Conservation (phyloP, 2,797 vertebrate genomes). For the Pangasius krempfi region DNA sequence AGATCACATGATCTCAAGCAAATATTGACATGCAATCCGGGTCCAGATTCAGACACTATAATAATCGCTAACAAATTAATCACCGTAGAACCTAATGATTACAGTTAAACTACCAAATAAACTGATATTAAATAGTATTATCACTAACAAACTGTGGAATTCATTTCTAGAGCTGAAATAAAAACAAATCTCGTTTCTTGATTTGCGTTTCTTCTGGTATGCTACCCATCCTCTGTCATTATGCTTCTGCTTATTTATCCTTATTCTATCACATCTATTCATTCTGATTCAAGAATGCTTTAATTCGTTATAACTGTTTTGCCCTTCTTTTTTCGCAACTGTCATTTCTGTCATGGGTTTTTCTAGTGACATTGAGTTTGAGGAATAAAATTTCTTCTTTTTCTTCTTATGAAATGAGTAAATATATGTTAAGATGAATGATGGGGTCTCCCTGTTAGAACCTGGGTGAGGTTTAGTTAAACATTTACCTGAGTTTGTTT, state of each 20-base stretch:
- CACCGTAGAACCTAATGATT: not conserved
- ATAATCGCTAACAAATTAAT: not conserved
- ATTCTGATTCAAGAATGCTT: not conserved
- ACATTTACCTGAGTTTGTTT: constrained; percentile 86
- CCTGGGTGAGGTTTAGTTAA: not conserved
- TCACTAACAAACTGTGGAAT: not conserved
- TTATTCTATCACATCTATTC: not conserved
- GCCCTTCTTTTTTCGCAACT: not conserved
- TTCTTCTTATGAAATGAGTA: not conserved
- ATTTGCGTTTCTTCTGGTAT: not conserved
- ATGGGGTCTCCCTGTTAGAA: not conserved
- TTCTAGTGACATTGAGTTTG: not conserved
- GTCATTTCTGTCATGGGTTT: not conserved
- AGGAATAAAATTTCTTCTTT: not conserved
- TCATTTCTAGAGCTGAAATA: not conserved
- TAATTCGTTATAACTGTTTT: not conserved
- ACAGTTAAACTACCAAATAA: not conserved
- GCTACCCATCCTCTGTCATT: not conserved
- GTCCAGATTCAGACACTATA: not conserved
- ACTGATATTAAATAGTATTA: not conserved
- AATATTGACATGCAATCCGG: not conserved
- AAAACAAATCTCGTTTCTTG: not conserved
- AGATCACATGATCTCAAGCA: not conserved
- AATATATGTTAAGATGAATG: not conserved
- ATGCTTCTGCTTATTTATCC: not conserved